Evolutionary conservation across 2,797 vertebrate genomes (phyloP).

Genomic region (Tenualosa thibaudeaui): DNA sequence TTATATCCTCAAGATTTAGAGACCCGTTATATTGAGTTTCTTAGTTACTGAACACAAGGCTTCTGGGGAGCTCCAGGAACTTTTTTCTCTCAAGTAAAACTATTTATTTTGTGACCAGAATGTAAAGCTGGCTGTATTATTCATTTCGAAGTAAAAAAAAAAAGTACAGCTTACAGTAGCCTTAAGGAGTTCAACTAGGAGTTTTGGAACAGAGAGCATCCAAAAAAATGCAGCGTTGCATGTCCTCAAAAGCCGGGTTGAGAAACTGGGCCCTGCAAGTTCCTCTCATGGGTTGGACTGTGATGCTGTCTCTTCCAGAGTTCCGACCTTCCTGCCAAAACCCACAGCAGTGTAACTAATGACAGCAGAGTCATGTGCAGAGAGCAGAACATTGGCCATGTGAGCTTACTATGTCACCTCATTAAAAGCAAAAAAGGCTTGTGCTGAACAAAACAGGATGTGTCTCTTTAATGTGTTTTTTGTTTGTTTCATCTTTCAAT

Average conservation of each 20-base stretch:
- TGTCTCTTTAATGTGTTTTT: conserved; percentile 30
- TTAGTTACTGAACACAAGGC: background rate
- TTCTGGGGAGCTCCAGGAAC: background rate
- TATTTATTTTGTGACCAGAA: conserved; percentile 9
- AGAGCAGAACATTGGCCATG: conserved; percentile 14
- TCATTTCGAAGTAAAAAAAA: background rate
- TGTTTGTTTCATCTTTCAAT: background rate
- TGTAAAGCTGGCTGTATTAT: background rate
- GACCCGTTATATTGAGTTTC: background rate
- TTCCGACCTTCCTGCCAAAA: conserved; percentile 13
- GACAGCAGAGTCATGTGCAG: conserved; percentile 7
- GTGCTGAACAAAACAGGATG: conserved; percentile 27
- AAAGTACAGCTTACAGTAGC: background rate
- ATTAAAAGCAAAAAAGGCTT: conserved; percentile 50
- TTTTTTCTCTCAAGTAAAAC: background rate
- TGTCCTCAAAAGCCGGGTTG: background rate
- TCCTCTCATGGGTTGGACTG: background rate
- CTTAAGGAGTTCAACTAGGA: background rate
- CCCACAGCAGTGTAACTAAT: conserved; percentile 21
- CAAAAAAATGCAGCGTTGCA: background rate
- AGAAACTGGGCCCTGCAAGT: background rate
- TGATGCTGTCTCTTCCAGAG: background rate
- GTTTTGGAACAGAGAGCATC: background rate
- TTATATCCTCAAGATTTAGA: background rate
- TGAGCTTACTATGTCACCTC: conserved; percentile 24